These are phyloP conservation scores for Zonitis immaculata DNA, from an alignment of 2,888 invertebrate genomes.

Conservation along the genomic window DNA sequence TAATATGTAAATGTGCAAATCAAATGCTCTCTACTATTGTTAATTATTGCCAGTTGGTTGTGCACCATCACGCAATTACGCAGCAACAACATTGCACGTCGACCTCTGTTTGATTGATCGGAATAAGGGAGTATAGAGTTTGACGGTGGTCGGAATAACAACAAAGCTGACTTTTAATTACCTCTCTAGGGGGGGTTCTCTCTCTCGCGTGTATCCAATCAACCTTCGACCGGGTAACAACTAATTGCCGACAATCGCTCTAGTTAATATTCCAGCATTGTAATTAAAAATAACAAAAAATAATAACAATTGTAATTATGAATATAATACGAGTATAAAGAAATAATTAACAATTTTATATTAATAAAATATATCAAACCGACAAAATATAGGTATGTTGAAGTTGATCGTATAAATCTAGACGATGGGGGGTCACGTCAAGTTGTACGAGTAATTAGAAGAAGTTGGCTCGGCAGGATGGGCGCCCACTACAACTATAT, in stretches of 20 bases:
- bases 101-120: slow-evolving; percentile 19
- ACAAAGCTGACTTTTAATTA: slow-evolving; percentile 29
- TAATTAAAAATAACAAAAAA: too few species aligned
- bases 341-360: background rate
- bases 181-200: slow-evolving; percentile 28
- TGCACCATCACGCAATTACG: slow-evolving; percentile 20
- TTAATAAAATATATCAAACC: background rate
- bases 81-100: slow-evolving; percentile 12
- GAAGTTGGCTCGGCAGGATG: slow-evolving; percentile 3
- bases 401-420: background rate
- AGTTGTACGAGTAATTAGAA: slow-evolving; percentile 9
- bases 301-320: too few species aligned
- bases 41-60: slow-evolving; percentile 19
- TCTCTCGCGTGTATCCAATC: slow-evolving; percentile 22
- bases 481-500: slow-evolving; percentile 9
- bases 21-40: slow-evolving; percentile 6
- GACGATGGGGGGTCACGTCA: background rate
- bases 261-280: background rate
- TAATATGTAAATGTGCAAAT: too few species aligned
- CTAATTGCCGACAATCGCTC: background rate
- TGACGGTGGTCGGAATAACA: slow-evolving; percentile 17
- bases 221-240: slow-evolving; percentile 12
- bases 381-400: background rate
- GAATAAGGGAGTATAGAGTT: slow-evolving; percentile 11
- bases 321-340: too few species aligned